phyloP scores from a whole-genome alignment of 2,797 vertebrate genomes.

The Darevskia mixta region DNA sequence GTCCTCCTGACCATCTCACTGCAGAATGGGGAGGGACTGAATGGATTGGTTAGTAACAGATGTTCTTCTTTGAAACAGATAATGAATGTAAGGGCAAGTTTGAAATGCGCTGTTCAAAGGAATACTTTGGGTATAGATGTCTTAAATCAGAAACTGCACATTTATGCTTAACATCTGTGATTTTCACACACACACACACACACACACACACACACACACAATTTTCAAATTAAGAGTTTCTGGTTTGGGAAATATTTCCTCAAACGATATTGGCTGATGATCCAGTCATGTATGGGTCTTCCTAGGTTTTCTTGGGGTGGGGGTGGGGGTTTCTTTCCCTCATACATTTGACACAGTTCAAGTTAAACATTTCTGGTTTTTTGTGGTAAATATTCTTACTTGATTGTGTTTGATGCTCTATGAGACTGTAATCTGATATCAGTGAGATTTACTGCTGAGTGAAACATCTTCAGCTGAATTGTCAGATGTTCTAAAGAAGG shows the following conservation, averaged over 20 bases:
- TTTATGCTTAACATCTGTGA: background rate
- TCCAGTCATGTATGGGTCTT: background rate
- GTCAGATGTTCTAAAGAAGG: background rate
- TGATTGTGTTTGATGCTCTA: background rate
- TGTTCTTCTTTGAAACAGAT: background rate
- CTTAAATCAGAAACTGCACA: background rate
- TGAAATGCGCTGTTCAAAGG: background rate
- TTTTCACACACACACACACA: background rate
- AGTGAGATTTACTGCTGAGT: background rate
- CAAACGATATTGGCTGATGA: background rate
- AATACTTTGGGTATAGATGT: background rate
- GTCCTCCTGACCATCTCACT: conserved; percentile 59
- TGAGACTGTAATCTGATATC: background rate
- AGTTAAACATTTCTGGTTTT: background rate
- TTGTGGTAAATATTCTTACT: background rate
- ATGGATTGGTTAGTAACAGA: conserved; percentile 75
- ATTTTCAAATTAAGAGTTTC: background rate
- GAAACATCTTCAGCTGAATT: background rate
- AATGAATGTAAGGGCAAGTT: background rate
- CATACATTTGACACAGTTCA: background rate
- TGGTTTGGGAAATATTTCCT: background rate
- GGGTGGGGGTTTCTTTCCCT: background rate
- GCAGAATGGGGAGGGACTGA: conserved; percentile 78
- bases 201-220: background rate
- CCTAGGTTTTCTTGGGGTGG: too few species aligned